phyloP scores from a whole-genome alignment of 2,888 invertebrate species.

The Trissolcus brochymenae region DNA sequence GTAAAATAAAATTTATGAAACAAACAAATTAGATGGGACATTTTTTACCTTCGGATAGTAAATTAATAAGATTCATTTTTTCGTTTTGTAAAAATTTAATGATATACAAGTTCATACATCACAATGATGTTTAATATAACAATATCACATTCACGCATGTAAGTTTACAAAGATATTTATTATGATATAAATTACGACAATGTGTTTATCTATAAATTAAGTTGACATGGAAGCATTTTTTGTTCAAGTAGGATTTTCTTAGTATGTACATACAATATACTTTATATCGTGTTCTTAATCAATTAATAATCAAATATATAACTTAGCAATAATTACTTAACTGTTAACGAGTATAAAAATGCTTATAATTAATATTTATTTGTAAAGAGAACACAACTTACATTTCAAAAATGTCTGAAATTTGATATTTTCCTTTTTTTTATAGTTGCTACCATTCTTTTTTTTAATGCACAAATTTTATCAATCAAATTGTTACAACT shows the following conservation, averaged over 20 bases:
- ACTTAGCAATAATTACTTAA: conserved; percentile 28
- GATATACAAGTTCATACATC: conserved; percentile 41
- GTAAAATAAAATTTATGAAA: too few species aligned
- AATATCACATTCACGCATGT: conserved; percentile 48
- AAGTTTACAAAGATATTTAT: conserved; percentile 32
- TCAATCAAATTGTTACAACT: conserved; percentile 24
- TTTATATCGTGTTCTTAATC: conserved; percentile 21
- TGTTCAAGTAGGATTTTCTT: conserved; percentile 18
- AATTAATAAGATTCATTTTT: background rate
- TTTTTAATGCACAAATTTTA: conserved; percentile 34
- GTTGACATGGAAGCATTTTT: conserved; percentile 44
- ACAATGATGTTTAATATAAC: conserved; percentile 48
- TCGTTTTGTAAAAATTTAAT: conserved; percentile 44
- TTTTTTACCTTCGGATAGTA: too few species aligned
- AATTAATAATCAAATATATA: conserved; percentile 22
- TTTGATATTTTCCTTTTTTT: conserved; percentile 23
- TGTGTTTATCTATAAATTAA: conserved; percentile 36
- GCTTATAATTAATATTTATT: conserved; percentile 34
- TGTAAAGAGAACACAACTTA: conserved; percentile 48
- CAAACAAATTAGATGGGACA: too few species aligned
- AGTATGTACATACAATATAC: conserved; percentile 30
- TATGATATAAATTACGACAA: conserved; percentile 45
- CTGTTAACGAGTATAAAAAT: conserved; percentile 42
- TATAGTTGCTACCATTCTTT: background rate
- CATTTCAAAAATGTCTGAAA: conserved; percentile 40